Conservation (phyloP, 2,113 vertebrate genomes). For the Maccullochella peelii region DNA sequence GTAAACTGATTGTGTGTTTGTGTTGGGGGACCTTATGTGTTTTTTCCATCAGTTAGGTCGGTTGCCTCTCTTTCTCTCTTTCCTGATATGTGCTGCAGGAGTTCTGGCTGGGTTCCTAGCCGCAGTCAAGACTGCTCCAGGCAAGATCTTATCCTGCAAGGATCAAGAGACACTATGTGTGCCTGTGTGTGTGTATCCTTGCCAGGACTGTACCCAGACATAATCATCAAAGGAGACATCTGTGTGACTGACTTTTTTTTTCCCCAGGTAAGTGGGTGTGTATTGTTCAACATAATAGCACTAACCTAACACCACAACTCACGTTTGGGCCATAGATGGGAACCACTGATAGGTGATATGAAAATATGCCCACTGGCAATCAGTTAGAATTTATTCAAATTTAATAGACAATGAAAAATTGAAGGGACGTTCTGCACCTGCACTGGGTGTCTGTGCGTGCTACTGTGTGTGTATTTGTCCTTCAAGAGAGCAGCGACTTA, state of each 20-base stretch:
- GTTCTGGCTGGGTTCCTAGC: conserved; percentile 79
- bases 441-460: conserved; percentile 22
- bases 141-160: conserved; percentile 84
- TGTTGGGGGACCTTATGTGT: conserved; percentile 33
- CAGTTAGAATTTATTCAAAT: conserved; percentile 77
- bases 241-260: conserved; percentile 67
- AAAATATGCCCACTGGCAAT: conserved; percentile 73
- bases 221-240: conserved; percentile 83
- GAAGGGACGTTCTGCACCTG: conserved; percentile 59
- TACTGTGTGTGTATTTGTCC: conserved; percentile 42
- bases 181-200: conserved; percentile 74
- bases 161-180: conserved; percentile 81
- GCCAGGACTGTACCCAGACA: conserved; percentile 76
- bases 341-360: conserved; percentile 59
- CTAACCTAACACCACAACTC: conserved; percentile 57
- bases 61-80: conserved; percentile 45
- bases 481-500: conserved; percentile 52
- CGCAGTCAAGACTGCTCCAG: conserved; percentile 79
- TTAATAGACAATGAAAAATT: conserved; percentile 66
- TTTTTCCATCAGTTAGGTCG: conserved; percentile 55
- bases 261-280: conserved; percentile 71
- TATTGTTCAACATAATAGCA: conserved; percentile 65
- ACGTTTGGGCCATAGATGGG: conserved; percentile 57
- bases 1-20: conserved; percentile 43
- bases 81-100: conserved; percentile 74